Conservation (phyloP, 2,113 vertebrate species). For the Noturus placidus region DNA sequence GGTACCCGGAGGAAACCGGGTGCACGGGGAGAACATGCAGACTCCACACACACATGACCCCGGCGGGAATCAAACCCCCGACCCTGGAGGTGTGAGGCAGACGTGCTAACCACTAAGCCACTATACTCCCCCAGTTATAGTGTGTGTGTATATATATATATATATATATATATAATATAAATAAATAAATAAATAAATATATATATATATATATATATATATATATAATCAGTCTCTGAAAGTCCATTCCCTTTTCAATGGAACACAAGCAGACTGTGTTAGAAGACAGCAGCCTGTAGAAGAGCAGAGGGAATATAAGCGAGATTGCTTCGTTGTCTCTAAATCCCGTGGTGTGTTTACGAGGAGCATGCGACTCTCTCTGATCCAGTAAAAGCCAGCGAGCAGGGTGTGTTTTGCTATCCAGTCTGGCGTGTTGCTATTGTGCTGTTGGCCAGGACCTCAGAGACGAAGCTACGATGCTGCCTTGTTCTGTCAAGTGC, state of each 20-base stretch:
- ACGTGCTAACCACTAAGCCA: too few relatives aligned
- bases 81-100: too few relatives aligned
- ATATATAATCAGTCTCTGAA: background rate
- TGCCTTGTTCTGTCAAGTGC: slow-evolving; percentile 15
- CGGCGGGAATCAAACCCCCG: too few relatives aligned
- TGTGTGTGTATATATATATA: too few relatives aligned
- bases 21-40: too few relatives aligned
- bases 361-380: slow-evolving; percentile 38
- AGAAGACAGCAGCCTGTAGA: slow-evolving; percentile 45
- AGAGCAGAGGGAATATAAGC: slow-evolving; percentile 57
- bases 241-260: background rate
- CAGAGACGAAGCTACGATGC: background rate
- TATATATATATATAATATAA: too few relatives aligned
- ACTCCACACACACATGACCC: too few relatives aligned
- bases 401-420: background rate
- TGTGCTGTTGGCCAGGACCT: slow-evolving; percentile 22
- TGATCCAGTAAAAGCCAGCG: slow-evolving; percentile 26
- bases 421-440: background rate
- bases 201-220: too few relatives aligned
- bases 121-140: too few relatives aligned
- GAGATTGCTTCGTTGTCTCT: slow-evolving; percentile 59
- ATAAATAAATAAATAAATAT: too few relatives aligned
- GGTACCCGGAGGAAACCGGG: too few relatives aligned
- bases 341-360: slow-evolving; percentile 5
- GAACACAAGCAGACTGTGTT: slow-evolving; percentile 27